phyloP scores from a whole-genome alignment of 1,140 invertebrate genomes.

The Camponotus floridanus region DNA sequence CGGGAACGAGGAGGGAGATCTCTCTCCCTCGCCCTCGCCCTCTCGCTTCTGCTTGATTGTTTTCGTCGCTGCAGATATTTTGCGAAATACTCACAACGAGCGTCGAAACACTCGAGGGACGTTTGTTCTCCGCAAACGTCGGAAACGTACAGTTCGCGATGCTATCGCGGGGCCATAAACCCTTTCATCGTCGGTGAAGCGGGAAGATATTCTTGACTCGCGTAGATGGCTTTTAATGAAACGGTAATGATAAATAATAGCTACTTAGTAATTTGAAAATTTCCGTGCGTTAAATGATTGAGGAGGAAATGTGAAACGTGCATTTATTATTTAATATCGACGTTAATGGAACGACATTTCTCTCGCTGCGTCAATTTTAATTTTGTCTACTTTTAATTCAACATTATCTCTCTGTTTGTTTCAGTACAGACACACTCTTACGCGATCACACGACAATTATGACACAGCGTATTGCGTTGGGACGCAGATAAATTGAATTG shows the following conservation, averaged over 20 bases:
- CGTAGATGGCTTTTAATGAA: neutral
- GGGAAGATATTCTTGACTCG: slow-evolving; percentile 28
- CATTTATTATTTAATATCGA: neutral
- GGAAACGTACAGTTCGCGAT: slow-evolving; percentile 20
- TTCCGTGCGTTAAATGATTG: neutral
- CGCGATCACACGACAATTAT: slow-evolving; percentile 40
- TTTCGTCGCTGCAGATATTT: slow-evolving; percentile 46
- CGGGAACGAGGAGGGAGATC: neutral
- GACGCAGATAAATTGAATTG: slow-evolving; percentile 7
- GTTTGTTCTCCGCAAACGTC: neutral
- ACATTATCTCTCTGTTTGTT: slow-evolving; percentile 33
- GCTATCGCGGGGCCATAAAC: neutral
- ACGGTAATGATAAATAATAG: neutral
- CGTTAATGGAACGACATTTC: slow-evolving; percentile 30
- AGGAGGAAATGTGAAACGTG: neutral
- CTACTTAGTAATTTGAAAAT: neutral
- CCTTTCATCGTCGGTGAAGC: neutral
- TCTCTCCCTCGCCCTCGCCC: neutral
- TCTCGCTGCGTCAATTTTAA: slow-evolving; percentile 36
- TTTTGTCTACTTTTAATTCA: slow-evolving; percentile 33
- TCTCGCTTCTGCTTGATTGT: slow-evolving; percentile 56
- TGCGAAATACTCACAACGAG: slow-evolving; percentile 4
- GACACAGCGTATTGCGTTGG: slow-evolving; percentile 8
- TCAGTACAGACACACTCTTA: slow-evolving; percentile 50
- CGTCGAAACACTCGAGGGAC: slow-evolving; percentile 21